Conservation (phyloP, 2,888 invertebrate species). For the Creontiades dilutus region DNA sequence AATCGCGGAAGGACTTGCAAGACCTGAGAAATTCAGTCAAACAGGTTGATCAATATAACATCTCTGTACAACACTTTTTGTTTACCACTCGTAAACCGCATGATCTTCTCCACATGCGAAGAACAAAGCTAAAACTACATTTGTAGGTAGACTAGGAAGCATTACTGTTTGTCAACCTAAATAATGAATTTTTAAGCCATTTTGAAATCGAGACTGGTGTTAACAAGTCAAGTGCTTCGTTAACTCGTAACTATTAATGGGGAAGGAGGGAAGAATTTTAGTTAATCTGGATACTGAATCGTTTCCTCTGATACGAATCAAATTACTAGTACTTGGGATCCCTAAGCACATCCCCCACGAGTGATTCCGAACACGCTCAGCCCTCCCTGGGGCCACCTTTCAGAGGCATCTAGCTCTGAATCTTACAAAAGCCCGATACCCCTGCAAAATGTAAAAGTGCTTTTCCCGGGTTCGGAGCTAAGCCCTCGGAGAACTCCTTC, state of each 20-base stretch:
- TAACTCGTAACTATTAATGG: too few relatives aligned
- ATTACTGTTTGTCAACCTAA: too few relatives aligned
- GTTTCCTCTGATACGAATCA: neutral
- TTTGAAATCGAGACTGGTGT: too few relatives aligned
- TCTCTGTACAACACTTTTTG: too few relatives aligned
- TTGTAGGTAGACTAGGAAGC: too few relatives aligned
- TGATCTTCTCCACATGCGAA: too few relatives aligned
- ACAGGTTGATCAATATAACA: too few relatives aligned
- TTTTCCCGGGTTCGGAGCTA: neutral
- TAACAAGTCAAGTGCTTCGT: too few relatives aligned
- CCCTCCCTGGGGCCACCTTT: constrained; percentile 41
- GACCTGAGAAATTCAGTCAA: constrained; percentile 50
- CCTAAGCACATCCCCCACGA: neutral
- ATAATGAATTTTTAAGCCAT: too few relatives aligned
- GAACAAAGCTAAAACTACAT: too few relatives aligned
- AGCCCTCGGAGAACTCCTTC: constrained; percentile 2
- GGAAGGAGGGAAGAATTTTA: neutral
- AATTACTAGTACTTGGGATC: neutral
- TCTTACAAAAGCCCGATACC: constrained; percentile 34
- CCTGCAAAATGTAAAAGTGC: constrained; percentile 15
- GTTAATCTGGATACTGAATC: neutral
- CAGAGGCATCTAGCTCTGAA: constrained; percentile 1
- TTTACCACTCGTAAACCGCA: too few relatives aligned
- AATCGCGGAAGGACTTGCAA: constrained; percentile 66
- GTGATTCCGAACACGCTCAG: constrained; percentile 1